These are phyloP conservation scores for Uromys caudimaculatus DNA, from an alignment of 2,797 vertebrate species.

Conservation along the genomic window DNA sequence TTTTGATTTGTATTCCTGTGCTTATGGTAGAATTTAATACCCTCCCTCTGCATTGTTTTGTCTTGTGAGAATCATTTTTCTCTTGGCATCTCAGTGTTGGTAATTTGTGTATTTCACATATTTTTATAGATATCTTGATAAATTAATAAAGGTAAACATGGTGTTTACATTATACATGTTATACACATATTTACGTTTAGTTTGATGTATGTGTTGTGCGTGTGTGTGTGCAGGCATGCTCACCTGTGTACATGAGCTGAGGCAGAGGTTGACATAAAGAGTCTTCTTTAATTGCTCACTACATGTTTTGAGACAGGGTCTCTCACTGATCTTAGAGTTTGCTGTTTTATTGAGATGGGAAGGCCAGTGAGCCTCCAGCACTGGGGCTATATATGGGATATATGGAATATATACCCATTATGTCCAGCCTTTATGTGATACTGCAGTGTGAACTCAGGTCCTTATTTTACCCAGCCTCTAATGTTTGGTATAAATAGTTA, in stretches of 20 bases:
- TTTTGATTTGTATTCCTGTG: conserved; percentile 21
- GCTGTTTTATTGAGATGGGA: background rate
- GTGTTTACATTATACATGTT: background rate
- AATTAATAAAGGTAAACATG: background rate
- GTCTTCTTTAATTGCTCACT: background rate
- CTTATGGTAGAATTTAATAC: background rate
- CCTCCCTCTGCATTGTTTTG: background rate
- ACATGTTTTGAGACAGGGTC: background rate
- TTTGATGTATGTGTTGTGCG: background rate
- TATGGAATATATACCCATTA: too few species aligned
- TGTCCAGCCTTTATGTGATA: background rate
- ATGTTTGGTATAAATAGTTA: conserved; percentile 48
- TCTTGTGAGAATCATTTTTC: background rate
- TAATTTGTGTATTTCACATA: background rate
- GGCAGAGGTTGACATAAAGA: background rate
- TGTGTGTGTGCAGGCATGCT: too few species aligned
- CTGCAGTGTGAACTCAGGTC: background rate
- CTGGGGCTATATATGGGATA: too few species aligned
- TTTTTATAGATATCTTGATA: background rate
- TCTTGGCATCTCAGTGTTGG: background rate
- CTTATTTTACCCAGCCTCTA: background rate
- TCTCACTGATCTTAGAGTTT: background rate
- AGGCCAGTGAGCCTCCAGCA: background rate
- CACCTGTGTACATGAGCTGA: background rate
- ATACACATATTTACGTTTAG: background rate